Conservation (phyloP, 2,797 vertebrate species). For the Lepilemur ruficaudatus region DNA sequence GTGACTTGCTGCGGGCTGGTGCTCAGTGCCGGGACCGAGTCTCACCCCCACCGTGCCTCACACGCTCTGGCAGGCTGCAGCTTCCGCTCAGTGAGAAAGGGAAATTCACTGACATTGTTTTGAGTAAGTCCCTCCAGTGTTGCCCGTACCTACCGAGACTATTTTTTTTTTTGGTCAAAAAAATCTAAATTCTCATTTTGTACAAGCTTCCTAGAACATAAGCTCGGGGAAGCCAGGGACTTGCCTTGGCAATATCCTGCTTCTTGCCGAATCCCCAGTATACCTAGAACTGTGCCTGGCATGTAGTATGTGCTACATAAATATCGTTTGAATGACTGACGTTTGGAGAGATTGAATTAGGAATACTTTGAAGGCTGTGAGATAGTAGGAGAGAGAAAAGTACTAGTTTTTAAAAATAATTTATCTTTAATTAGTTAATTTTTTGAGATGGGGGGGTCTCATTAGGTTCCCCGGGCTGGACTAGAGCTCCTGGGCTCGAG, state of each 20-base stretch:
- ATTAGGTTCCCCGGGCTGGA: no score
- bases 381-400: neutral
- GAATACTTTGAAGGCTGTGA: neutral
- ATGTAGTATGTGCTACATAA: neutral
- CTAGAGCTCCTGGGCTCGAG: no score
- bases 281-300: neutral
- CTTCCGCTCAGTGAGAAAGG: neutral
- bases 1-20: neutral
- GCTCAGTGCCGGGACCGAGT: fast-evolving
- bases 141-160: no score
- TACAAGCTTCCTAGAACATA: neutral
- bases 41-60: neutral
- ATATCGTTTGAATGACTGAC: neutral
- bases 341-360: neutral
- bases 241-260: neutral
- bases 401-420: no score
- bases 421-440: no score
- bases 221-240: neutral
- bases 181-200: neutral
- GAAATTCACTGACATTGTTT: neutral
- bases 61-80: neutral
- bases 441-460: no score
- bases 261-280: neutral
- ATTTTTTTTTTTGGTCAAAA: neutral
- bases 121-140: neutral